A percentile compares a stretch with the other conserved stretches of the same genome.
phyloP scores from a whole-genome alignment of 2,797 vertebrate species.

The Acanthornis magna region DNA sequence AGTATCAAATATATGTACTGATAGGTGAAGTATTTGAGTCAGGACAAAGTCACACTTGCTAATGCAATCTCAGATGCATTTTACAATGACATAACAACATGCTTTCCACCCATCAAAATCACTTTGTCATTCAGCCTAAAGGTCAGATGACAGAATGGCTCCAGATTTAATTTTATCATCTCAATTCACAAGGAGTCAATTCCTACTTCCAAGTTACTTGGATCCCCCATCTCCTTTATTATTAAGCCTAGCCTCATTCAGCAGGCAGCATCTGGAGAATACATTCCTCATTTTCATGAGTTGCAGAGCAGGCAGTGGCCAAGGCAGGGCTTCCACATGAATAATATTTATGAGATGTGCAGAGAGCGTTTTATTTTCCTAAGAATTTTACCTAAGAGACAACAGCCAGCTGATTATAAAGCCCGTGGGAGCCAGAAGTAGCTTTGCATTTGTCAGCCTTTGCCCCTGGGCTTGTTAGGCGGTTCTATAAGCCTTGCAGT shows the following conservation, averaged over 20 bases:
- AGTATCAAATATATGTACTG: not conserved
- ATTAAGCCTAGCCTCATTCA: not conserved
- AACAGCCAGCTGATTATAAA: not conserved
- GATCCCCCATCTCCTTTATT: not conserved
- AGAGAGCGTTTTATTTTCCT: not conserved
- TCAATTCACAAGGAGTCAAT: not conserved
- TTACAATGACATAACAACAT: not conserved
- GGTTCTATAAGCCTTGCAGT: not conserved
- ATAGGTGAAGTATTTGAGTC: not conserved
- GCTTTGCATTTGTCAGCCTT: not conserved
- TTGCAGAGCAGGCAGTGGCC: not conserved
- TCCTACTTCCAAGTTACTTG: not conserved
- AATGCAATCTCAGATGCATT: not conserved
- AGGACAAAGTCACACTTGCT: not conserved
- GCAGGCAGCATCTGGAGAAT: not conserved
- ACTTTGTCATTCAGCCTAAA: not conserved
- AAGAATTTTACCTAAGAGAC: not conserved
- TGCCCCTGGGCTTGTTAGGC: not conserved
- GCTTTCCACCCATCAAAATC: not conserved
- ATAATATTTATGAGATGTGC: not conserved
- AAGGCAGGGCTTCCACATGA: not conserved
- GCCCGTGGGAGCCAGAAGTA: not conserved
- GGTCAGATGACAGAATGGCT: conserved; percentile 9
- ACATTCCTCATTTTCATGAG: not conserved
- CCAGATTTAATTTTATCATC: not conserved